Conservation (phyloP, 1,140 invertebrate genomes). For the Drosophila albomicans region DNA sequence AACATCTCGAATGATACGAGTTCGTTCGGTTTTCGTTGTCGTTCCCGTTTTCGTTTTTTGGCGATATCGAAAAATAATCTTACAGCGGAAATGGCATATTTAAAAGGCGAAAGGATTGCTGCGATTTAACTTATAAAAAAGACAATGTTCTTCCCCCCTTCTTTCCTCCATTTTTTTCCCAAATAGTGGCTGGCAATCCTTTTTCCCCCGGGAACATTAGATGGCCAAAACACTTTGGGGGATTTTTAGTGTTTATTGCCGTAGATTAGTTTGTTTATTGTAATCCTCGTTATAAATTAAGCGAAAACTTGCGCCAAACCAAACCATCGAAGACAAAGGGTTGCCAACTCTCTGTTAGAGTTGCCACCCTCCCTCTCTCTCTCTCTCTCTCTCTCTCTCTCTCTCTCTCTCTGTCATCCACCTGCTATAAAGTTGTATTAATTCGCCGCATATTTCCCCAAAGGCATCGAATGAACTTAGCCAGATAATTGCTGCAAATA, state of each 20-base stretch:
- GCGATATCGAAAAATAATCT: slow-evolving; percentile 83
- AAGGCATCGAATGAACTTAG: slow-evolving; percentile 70
- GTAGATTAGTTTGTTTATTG: slow-evolving; percentile 83
- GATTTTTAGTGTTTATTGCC: slow-evolving; percentile 83
- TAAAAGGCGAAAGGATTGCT: slow-evolving; percentile 78
- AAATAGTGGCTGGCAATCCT: neutral
- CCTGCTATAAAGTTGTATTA: slow-evolving; percentile 58
- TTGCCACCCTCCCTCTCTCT: neutral
- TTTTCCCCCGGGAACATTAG: slow-evolving; percentile 10
- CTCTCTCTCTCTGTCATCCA: neutral
- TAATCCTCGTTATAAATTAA: slow-evolving; percentile 83
- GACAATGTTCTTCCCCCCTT: slow-evolving; percentile 18
- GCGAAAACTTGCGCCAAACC: slow-evolving; percentile 73
- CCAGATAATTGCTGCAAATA: slow-evolving; percentile 77
- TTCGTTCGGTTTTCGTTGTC: slow-evolving; percentile 42
- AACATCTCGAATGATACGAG: slow-evolving; percentile 73
- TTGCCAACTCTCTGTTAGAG: slow-evolving; percentile 33
- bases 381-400: neutral
- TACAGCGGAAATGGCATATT: slow-evolving; percentile 79
- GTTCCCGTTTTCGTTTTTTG: slow-evolving; percentile 20
- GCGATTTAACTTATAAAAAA: slow-evolving; percentile 76
- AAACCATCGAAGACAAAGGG: slow-evolving; percentile 62
- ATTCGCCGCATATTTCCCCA: slow-evolving; percentile 74
- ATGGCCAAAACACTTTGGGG: slow-evolving; percentile 68
- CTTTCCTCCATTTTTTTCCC: neutral